Conservation (phyloP, 2,113 vertebrate genomes). For the Danionella cerebrum region DNA sequence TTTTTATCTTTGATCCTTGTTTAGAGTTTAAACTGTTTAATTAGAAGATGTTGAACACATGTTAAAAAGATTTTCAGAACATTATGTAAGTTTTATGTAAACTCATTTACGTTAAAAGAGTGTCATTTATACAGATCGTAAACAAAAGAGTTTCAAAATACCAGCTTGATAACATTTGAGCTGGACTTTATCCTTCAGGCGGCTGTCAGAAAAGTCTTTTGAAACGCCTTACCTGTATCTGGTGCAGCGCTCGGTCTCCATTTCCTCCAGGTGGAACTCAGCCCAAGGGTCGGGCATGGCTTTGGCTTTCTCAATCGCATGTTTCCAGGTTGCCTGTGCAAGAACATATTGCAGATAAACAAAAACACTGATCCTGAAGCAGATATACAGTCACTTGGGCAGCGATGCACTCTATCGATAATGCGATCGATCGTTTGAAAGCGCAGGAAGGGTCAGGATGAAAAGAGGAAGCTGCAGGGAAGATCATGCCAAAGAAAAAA, state of each 20-base stretch:
- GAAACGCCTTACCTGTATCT: slow-evolving; percentile 81
- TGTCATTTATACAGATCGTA: too few species aligned
- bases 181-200: too few species aligned
- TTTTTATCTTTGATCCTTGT: too few species aligned
- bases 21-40: too few species aligned
- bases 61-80: too few species aligned
- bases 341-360: slow-evolving; percentile 6
- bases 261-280: slow-evolving; percentile 88
- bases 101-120: too few species aligned
- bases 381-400: neutral
- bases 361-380: neutral
- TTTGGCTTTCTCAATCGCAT: slow-evolving; percentile 89
- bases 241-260: slow-evolving; percentile 73
- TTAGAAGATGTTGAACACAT: too few species aligned
- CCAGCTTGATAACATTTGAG: too few species aligned
- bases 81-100: too few species aligned
- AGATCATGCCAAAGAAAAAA: neutral
- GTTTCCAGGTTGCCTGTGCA: slow-evolving; percentile 82
- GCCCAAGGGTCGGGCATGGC: slow-evolving; percentile 97
- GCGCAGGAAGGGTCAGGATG: neutral
- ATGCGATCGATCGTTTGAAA: neutral
- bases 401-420: neutral
- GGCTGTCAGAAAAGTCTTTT: too few species aligned
- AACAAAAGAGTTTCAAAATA: too few species aligned
- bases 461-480: neutral